Evolutionary conservation across 2,797 vertebrate genomes (phyloP).

Genomic region (Phoxinus dragarum): DNA sequence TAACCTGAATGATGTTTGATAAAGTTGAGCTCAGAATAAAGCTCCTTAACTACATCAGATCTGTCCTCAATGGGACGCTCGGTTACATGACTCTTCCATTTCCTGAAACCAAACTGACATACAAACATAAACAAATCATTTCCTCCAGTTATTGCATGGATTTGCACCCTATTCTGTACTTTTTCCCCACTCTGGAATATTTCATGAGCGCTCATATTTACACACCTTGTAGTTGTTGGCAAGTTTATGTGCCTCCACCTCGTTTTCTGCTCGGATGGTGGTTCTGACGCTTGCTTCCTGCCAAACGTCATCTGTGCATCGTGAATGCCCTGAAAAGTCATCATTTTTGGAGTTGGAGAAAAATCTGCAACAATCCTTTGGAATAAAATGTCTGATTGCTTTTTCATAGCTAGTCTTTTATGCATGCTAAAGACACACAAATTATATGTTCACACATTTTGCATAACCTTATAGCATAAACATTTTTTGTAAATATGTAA

Average conservation of each 20-base stretch:
- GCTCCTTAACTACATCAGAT: constrained; percentile 89
- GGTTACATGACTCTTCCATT: constrained; percentile 93
- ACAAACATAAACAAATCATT: constrained; percentile 79
- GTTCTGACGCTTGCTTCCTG: constrained; percentile 81
- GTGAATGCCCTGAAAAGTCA: constrained; percentile 57
- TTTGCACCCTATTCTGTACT: background rate
- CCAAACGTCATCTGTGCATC: constrained; percentile 77
- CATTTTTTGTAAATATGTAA: background rate
- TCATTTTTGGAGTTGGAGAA: background rate
- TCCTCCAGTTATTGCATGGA: constrained; percentile 79
- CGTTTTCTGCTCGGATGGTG: constrained; percentile 82
- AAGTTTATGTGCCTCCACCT: constrained; percentile 85
- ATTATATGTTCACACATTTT: background rate
- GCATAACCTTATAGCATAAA: background rate
- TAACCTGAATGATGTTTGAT: constrained; percentile 77
- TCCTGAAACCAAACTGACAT: constrained; percentile 90
- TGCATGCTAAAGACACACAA: background rate
- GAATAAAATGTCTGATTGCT: background rate
- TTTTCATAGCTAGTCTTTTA: background rate
- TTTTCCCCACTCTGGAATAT: background rate
- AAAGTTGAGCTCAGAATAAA: constrained; percentile 86
- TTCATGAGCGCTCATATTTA: background rate
- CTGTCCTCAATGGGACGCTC: constrained; percentile 85
- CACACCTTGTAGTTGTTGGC: constrained; percentile 88
- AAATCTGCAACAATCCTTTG: background rate